phyloP scores from a whole-genome alignment of 2,113 vertebrate genomes.

The Falco punctatus region DNA sequence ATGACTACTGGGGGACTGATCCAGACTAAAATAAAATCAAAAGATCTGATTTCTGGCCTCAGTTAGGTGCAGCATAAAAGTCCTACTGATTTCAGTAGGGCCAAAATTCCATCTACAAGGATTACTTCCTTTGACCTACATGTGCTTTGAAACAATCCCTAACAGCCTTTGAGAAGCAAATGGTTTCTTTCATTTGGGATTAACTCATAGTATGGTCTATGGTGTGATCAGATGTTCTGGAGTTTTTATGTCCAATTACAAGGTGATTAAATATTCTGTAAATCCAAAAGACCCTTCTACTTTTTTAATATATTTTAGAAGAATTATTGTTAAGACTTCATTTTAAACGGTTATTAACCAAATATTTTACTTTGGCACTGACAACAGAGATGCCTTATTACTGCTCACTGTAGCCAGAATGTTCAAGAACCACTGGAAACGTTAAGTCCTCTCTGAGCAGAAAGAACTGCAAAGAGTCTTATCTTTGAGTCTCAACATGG shows the following conservation, averaged over 20 bases:
- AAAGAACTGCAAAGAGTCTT: not conserved
- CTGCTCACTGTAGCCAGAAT: not conserved
- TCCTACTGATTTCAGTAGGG: not conserved
- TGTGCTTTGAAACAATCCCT: constrained; percentile 51
- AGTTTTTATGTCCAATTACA: not conserved
- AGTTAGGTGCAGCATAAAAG: not conserved
- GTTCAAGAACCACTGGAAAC: not conserved
- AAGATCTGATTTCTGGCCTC: not conserved
- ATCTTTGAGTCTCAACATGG: not conserved
- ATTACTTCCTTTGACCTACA: constrained; percentile 66
- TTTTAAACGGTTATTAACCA: not conserved
- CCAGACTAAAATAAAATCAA: not conserved
- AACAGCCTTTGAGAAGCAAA: constrained; percentile 56
- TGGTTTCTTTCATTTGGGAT: constrained; percentile 44
- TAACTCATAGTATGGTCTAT: constrained; percentile 15
- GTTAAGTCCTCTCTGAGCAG: not conserved
- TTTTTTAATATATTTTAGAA: rapidly evolving
- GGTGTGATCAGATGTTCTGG: not conserved
- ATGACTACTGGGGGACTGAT: not conserved
- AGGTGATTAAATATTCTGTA: constrained; percentile 9
- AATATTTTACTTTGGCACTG: not conserved
- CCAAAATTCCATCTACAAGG: constrained; percentile 44
- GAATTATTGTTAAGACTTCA: not conserved
- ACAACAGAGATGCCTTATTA: not conserved
- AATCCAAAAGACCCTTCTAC: not conserved